These are phyloP conservation scores for Monopterus albus DNA, from an alignment of 2,113 vertebrate species.

Conservation along the genomic window DNA sequence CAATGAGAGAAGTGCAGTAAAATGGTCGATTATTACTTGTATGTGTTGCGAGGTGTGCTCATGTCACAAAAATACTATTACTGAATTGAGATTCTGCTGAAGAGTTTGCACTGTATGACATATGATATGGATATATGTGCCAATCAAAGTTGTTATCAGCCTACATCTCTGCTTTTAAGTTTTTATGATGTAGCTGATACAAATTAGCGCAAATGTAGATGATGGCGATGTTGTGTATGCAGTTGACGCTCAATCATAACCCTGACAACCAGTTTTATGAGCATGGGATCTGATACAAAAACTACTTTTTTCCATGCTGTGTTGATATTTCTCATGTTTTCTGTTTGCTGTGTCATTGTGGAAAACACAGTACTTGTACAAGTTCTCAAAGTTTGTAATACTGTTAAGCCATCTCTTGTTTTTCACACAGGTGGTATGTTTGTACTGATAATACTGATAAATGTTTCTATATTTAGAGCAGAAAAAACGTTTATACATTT, in stretches of 20 bases:
- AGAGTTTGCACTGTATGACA: constrained; percentile 61
- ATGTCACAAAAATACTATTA: constrained; percentile 15
- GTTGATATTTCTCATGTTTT: constrained; percentile 84
- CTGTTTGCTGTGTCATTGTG: constrained; percentile 83
- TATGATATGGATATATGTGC: constrained; percentile 62
- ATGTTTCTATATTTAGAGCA: constrained; percentile 86
- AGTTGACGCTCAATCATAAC: constrained; percentile 57
- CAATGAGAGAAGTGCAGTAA: constrained; percentile 46
- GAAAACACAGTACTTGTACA: constrained; percentile 80
- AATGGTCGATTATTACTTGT: constrained; percentile 42
- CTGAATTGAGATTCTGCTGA: constrained; percentile 36
- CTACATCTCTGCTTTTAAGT: constrained; percentile 53
- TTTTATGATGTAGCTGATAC: constrained; percentile 66
- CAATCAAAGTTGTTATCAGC: constrained; percentile 56
- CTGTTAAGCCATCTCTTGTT: constrained; percentile 81
- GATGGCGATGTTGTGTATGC: constrained; percentile 56
- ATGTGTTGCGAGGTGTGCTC: constrained; percentile 40
- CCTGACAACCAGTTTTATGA: constrained; percentile 45
- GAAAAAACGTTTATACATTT: constrained; percentile 78
- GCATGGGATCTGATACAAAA: constrained; percentile 31
- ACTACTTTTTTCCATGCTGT: constrained; percentile 49
- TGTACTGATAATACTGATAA: constrained; percentile 84
- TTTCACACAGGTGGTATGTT: constrained; percentile 86
- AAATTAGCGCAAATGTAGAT: constrained; percentile 67
- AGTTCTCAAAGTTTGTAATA: constrained; percentile 87